Base-by-base conservation (phyloP, 2,888 invertebrate species). In the Coronaproctus castanopsis region DNA sequence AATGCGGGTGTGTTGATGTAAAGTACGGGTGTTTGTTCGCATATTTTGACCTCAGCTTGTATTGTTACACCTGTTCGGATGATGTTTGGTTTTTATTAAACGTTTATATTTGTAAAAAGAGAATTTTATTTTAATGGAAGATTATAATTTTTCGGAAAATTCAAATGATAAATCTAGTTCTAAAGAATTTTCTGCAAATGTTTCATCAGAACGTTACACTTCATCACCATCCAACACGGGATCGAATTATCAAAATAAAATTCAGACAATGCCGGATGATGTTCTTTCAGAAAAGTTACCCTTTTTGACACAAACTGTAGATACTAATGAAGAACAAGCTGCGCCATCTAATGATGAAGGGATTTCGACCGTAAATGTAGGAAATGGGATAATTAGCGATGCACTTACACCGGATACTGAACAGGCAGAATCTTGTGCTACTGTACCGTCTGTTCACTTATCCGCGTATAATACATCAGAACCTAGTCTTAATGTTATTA, bases 401-500 rank as follows among this genome's bases (percentile, higher is more conserved):
- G 61, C 62, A 61, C 64, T 62, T 59, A 66, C 66, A 64, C 64
- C 62, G 55, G 66, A 63, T 61, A 65, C 66, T 52, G 65, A 65
- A 62, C 65, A 63, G 55, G 66, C 66, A 57, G 62, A 64, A 57
- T 65, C 64, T 57, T 63, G 65, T 51, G 63, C 64, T 59, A 66
- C 66, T 60, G 63, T 67, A 54, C 62, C 68, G 57, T 64, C 67
- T 60, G 66, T 67, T 55, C 68, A 68, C 63, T 67, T 68, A 65
- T 67, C 67, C 57, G 67, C 67, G 62, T 68, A 66, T 62, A 67
- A 66, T 64, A 67, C 67, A 61, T 67, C 68, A 55, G 68, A 68
- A 64, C 67, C 68, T 65, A 67, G 67, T 67, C 66, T 68, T 60
- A 68, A 68, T 66, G 67, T 67, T 63, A 68, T 68, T 62, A 68